Base-by-base conservation (phyloP, 2,888 invertebrate genomes). In the Ephialtes manifestator region DNA sequence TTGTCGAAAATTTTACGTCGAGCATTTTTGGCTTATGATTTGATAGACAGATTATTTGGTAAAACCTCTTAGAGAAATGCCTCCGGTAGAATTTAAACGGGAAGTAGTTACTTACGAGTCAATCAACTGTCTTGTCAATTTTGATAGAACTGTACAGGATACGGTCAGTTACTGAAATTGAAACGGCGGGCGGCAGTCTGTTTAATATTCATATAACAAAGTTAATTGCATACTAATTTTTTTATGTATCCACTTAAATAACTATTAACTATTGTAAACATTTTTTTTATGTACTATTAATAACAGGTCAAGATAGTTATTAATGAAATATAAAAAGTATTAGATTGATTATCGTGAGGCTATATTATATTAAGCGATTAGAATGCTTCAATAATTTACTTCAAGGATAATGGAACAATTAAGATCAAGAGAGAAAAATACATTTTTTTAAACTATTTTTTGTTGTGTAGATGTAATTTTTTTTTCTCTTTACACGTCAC, bases 81-180 rank as follows among this genome's bases (percentile, higher is more conserved):
- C 11, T 11, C 8, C 7, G 10, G 58, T 28, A 5, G 24, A 28
- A 28, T 58, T 28, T 28, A 58, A 58, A 58, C 58, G 58, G 58
- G 58, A 58, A 58, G 28, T 58, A 2, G 58, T 58, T 58, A 28
- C 13, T 13, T 4, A 58, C 28, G 28, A 58, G 58, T 58, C 24
- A 28, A 58, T 58, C 58, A 58, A 58, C 15, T 58, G 28, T 58
- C 58, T 28, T 28, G 58, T 58, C 58, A 58, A 58, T 58, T 58
- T 13, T 58, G 24, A 28, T 58, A 4, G 58, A 58, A 55, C 20
- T 24, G 11, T 55, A 28, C 28, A 58, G 58, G 58, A 58, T 58
- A 58, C 28, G 8, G 28, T 15, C 28, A 28, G 58, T 58, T 58
- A 28, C 28, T 58, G 28, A 58, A 58, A 58, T 58, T 58, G 24